Conservation (phyloP, 2,113 vertebrate species). For the Antechinus flavipes region DNA sequence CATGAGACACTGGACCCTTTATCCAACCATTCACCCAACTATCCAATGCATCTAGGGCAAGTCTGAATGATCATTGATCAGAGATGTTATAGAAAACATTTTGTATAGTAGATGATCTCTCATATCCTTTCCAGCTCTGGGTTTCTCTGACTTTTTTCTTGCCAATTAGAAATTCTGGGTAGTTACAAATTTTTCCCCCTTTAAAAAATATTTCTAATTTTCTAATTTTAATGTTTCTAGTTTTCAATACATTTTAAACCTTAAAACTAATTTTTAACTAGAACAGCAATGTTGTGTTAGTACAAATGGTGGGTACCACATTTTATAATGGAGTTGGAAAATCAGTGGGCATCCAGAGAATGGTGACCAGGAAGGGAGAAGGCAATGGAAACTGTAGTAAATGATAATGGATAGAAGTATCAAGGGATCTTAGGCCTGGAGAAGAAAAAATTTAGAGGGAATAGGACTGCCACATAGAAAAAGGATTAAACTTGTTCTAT, state of each 20-base stretch:
- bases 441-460: not conserved
- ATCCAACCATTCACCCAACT: not conserved
- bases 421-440: not conserved
- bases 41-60: not conserved
- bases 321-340: not conserved
- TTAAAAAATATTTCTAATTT: not conserved
- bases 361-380: not conserved
- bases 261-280: not conserved
- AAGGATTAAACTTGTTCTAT: not conserved
- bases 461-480: not conserved
- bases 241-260: not conserved
- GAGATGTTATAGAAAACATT: not conserved
- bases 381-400: not conserved
- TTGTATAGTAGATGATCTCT: not conserved
- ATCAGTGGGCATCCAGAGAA: not conserved
- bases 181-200: not conserved
- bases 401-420: not conserved
- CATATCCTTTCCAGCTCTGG: not conserved
- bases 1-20: not conserved
- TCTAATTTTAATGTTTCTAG: not conserved
- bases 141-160: not conserved
- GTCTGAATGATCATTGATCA: not conserved
- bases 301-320: not conserved
- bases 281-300: not conserved
- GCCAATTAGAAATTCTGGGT: not conserved